Base-by-base conservation (phyloP, 2,888 invertebrate genomes). In the Agrotis puta region DNA sequence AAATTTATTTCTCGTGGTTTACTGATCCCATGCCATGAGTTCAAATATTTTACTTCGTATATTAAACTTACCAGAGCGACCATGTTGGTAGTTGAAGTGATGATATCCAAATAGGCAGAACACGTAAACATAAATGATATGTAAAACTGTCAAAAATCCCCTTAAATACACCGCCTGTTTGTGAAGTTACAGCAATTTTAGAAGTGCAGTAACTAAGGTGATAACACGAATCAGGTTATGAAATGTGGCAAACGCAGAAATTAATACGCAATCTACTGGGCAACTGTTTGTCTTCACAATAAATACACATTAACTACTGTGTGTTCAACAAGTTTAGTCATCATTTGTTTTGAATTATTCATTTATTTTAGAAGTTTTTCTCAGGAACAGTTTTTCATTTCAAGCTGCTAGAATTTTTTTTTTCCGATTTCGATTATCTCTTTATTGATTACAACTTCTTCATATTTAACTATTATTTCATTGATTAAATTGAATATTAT, bases 81-180 rank as follows among this genome's bases (percentile, higher is more conserved):
- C 94, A 95, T 94, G 76, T 45, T 89, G 84, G 74, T 66, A 18
- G 61, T 64, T 57, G 68, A 74, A 76, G 53, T 64, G 71, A 67
- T 73, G 73, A 70, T 77, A 39, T 65, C 64, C 73, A 72, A 75
- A 58, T 79, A 67, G 57, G 3, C n/a, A 11, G 73, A 82, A 75
- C 78, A 80, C 86, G 33, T 58, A 50, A 58, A 83, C 81, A 73
- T 74, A 79, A 92, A 88, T 93, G 91, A 88, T 90, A 83, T 76
- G 81, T 84, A 87, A 68, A 77, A 63, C 68, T 71, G 59, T 5
- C 64, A 69, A 75, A 71, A 75, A 75, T 86, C 88, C 82, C 88
- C 91, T 95, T 95, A 95, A 94, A 95, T 95, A 95, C 90, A 85
- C 77, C 83, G 67, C 81, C 87, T 92, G 90, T 93, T 94, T 92